Percentiles rank a stretch among this genome's conserved stretches.
Conservation (phyloP, 2,113 vertebrate genomes). For the Tricholaema leucomelas region DNA sequence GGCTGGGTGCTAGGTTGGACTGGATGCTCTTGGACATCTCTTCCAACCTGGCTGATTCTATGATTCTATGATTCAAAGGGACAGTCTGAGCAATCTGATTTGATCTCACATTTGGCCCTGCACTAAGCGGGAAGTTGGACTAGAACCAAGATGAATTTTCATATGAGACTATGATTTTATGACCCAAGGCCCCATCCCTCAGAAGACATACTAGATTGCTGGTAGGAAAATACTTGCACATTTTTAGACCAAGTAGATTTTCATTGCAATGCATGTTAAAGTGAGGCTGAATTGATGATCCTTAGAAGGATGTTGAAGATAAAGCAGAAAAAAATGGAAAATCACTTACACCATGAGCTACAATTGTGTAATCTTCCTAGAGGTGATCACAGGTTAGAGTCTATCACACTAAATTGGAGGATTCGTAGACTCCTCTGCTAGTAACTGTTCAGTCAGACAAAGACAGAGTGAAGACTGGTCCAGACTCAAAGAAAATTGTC, state of each 20-base stretch:
- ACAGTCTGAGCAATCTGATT: not conserved
- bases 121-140: not conserved
- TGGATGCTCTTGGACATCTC: too few relatives aligned
- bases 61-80: too few relatives aligned
- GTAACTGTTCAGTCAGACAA: not conserved
- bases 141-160: not conserved
- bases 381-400: not conserved
- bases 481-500: not conserved
- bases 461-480: not conserved
- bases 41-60: too few relatives aligned
- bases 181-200: not conserved
- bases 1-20: too few relatives aligned
- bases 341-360: not conserved
- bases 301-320: not conserved
- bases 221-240: not conserved
- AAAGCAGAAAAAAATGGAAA: not conserved
- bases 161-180: not conserved
- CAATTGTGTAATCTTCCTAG: not conserved
- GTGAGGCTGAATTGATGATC: not conserved
- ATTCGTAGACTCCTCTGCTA: not conserved
- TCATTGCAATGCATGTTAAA: not conserved
- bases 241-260: not conserved
- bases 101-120: not conserved
- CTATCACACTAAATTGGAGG: not conserved
- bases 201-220: not conserved